Percentiles rank a stretch among this genome's conserved stretches.
Evolutionary conservation across 2,113 vertebrate species (phyloP).

Genomic region (Heterochromis multidens): DNA sequence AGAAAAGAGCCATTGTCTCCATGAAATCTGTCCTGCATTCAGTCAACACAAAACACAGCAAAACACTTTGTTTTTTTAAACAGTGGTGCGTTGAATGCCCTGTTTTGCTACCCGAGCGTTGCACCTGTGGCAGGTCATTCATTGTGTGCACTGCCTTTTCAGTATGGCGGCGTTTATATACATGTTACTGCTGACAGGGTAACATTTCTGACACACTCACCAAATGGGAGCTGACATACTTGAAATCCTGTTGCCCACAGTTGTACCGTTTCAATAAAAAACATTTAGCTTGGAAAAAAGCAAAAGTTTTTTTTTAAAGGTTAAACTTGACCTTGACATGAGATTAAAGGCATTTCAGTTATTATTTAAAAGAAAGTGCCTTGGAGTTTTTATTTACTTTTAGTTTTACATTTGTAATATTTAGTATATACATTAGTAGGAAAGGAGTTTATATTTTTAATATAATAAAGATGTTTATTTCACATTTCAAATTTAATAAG

Average conservation of each 20-base stretch:
- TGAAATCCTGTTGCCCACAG: neutral
- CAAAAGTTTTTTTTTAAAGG: fast-evolving
- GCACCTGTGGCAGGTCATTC: too few relatives aligned
- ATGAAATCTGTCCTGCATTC: neutral
- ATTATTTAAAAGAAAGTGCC: neutral
- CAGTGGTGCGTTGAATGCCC: neutral
- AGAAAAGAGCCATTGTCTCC: neutral
- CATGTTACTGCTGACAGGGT: neutral
- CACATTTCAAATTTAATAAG: neutral
- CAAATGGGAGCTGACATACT: neutral
- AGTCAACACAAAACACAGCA: neutral
- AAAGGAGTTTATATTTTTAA: neutral
- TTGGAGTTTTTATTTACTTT: neutral
- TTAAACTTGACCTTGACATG: neutral
- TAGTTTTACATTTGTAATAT: neutral
- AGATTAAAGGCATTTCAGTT: neutral
- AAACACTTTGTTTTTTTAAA: neutral
- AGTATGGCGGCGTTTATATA: too few relatives aligned
- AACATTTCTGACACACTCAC: neutral
- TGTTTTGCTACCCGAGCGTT: too few relatives aligned
- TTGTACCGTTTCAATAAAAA: fast-evolving
- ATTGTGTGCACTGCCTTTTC: too few relatives aligned
- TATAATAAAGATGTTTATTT: neutral
- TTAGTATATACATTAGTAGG: neutral
- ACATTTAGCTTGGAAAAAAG: too few relatives aligned